Evolutionary conservation across 2,888 invertebrate genomes (phyloP).

Genomic region (Drosophila mettleri): DNA sequence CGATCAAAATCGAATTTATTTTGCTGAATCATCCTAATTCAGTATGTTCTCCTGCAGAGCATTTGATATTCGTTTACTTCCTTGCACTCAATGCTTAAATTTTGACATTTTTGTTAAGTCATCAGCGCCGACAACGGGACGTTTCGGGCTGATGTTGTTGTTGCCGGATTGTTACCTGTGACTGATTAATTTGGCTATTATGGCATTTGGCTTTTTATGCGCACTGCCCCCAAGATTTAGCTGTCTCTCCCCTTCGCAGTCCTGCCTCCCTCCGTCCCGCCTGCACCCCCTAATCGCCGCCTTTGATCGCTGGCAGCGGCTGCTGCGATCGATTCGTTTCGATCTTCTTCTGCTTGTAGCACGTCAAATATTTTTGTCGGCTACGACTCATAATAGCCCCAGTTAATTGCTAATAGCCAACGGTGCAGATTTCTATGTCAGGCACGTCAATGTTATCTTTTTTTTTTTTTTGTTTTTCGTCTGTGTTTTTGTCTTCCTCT

Average conservation of each 20-base stretch:
- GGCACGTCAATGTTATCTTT: constrained; percentile 62
- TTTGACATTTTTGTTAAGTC: constrained; percentile 81
- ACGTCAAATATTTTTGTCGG: constrained; percentile 70
- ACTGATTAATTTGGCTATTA: constrained; percentile 81
- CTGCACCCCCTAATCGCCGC: constrained; percentile 18
- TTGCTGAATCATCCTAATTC: background rate
- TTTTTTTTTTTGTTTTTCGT: background rate
- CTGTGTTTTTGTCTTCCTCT: background rate
- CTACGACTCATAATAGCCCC: constrained; percentile 75
- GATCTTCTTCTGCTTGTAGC: constrained; percentile 81
- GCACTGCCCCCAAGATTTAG: constrained; percentile 63
- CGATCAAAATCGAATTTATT: background rate
- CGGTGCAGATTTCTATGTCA: constrained; percentile 81
- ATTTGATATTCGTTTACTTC: constrained; percentile 32
- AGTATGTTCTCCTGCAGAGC: constrained; percentile 28
- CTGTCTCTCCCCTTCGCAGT: background rate
- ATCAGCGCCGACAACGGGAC: constrained; percentile 73
- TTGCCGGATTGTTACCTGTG: constrained; percentile 71
- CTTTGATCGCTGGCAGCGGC: constrained; percentile 51
- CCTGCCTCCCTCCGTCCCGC: background rate
- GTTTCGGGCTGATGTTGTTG: constrained; percentile 35
- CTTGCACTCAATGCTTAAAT: constrained; percentile 23
- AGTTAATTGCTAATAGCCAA: constrained; percentile 81
- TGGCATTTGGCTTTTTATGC: constrained; percentile 78
- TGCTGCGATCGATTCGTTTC: constrained; percentile 74